These are phyloP conservation scores for Drosophila pandora DNA, from an alignment of 1,140 invertebrate species.

Conservation along the genomic window DNA sequence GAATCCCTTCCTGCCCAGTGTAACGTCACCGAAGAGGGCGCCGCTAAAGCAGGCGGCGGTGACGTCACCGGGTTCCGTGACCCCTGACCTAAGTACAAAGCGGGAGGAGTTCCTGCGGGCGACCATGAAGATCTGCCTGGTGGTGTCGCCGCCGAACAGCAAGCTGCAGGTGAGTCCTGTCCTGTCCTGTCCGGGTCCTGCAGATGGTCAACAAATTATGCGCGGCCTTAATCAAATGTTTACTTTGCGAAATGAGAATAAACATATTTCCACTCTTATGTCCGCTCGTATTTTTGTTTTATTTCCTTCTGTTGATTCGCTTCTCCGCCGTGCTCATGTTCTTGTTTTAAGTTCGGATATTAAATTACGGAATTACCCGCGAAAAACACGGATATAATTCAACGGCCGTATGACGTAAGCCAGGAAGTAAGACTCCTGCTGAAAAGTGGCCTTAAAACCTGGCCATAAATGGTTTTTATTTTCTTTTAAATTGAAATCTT, in stretches of 20 bases:
- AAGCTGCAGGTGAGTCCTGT: conserved; percentile 80
- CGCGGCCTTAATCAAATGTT: conserved; percentile 48
- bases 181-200: background rate
- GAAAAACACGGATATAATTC: conserved; percentile 18
- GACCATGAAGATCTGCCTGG: conserved; percentile 83
- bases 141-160: conserved; percentile 80
- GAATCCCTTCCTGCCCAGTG: conserved; percentile 59
- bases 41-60: conserved; percentile 54
- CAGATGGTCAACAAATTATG: conserved; percentile 42
- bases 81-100: conserved; percentile 79
- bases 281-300: conserved; percentile 45
- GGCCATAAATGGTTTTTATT: conserved; percentile 14
- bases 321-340: conserved; percentile 7
- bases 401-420: conserved; percentile 10
- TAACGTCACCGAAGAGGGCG: conserved; percentile 57
- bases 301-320: conserved; percentile 21
- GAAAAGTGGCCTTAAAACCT: conserved; percentile 1
- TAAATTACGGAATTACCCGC: conserved; percentile 37
- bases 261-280: conserved; percentile 51
- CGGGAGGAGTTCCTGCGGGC: conserved; percentile 84
- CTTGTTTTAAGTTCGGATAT: conserved; percentile 42
- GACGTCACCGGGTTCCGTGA: conserved; percentile 58
- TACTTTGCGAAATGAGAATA: conserved; percentile 56
- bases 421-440: conserved; percentile 10
- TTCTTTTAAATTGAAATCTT: background rate